These are phyloP conservation scores for Lepidotrigona ventralis DNA, from an alignment of 1,140 invertebrate genomes.

Conservation along the genomic window DNA sequence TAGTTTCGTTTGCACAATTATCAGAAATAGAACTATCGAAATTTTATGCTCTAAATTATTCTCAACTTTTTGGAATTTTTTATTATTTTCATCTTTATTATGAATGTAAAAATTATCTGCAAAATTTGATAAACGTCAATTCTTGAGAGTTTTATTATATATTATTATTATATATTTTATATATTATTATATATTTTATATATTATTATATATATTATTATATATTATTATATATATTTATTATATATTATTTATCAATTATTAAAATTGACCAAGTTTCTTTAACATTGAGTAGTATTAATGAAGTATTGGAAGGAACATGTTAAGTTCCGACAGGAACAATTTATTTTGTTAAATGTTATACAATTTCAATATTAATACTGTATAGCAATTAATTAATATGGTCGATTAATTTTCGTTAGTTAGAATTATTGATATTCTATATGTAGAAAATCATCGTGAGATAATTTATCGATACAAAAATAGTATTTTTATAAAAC, in stretches of 20 bases:
- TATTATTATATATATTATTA: too few relatives aligned
- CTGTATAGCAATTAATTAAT: not conserved
- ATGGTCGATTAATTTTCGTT: not conserved
- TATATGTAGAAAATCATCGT: not conserved
- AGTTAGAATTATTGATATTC: not conserved
- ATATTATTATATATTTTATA: too few relatives aligned
- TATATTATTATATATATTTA: too few relatives aligned
- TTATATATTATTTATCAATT: too few relatives aligned
- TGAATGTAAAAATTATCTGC: not conserved
- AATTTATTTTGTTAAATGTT: not conserved
- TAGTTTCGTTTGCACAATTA: slow-evolving; percentile 2
- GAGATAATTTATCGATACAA: not conserved
- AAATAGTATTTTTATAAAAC: not conserved
- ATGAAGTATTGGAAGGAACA: too few relatives aligned
- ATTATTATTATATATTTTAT: too few relatives aligned
- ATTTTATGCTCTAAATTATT: not conserved
- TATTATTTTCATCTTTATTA: not conserved
- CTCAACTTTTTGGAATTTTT: not conserved
- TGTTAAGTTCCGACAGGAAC: not conserved
- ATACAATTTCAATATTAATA: not conserved
- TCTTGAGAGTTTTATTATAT: not conserved
- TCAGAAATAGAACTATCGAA: slow-evolving; percentile 29
- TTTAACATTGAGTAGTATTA: not conserved
- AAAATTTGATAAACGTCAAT: not conserved
- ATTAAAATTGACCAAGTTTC: not conserved